Base-by-base conservation (phyloP, 2,113 vertebrate species). In the Grallaria varia region DNA sequence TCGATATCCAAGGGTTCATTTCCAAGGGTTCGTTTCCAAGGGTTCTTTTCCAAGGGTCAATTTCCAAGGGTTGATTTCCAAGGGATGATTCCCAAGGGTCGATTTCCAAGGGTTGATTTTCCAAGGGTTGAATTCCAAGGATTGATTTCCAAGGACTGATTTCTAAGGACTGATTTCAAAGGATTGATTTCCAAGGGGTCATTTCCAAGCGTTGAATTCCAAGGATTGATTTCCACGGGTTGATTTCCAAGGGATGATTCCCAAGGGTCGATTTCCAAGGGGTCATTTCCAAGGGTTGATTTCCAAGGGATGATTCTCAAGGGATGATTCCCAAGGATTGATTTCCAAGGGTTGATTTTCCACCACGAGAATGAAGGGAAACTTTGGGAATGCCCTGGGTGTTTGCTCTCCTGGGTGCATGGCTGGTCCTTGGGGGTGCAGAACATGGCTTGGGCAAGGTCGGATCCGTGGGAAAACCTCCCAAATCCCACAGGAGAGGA, bases 361-460 rank as follows among this genome's bases (percentile, higher is more conserved):
- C 23, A 9, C 2, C 0, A 0, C 1, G 4, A 49, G 53, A 44
- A 27, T 3, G 58, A 71, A 59, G 19, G 0, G 3, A 39, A 15
- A 9, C 0, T 0, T 16, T 56, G 35, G 28, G 47, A 42, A 8
- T 4, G 5, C 30, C 14, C 39, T 33, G 63, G 45, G 14, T 14
- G 35, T 81, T 66, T 45, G 40, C 20, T 42, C 35, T 45, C 42
- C 49, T 18, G 24, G 0, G 0, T 39, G 66, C 10, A 2, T 0
- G 4, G 42, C 45, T 56, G 37, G 30, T 35, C 59, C 7, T 0
- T 28, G 52, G 2, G 1, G 45, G 10, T 22, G 40, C 2, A 2
- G 72, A 28, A 35, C 72, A 13, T 8, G 20, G 64, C 64, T 37
- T 6, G 56, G 27, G 4, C 40, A 47, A 24, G 24, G 11, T 40